phyloP scores from a whole-genome alignment of 1,140 invertebrate species.

The Tetragnatha versicolor region DNA sequence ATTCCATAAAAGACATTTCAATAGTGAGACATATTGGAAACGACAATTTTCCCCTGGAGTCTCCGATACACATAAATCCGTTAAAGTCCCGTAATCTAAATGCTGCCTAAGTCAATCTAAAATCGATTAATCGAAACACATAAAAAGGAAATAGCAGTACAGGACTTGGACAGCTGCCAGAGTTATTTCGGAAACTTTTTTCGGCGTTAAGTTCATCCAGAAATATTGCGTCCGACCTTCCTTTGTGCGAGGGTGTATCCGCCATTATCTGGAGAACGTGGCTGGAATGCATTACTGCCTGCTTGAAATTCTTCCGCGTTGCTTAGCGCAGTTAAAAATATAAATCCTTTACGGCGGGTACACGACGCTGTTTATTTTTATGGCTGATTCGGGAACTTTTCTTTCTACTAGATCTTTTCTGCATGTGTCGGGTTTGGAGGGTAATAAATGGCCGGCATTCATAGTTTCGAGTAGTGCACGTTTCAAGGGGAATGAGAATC shows the following conservation, averaged over 20 bases:
- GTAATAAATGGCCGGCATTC: no score
- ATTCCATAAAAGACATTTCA: no score
- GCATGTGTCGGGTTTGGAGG: background rate
- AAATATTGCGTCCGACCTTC: conserved; percentile 15
- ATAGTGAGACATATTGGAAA: background rate
- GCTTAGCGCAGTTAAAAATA: background rate
- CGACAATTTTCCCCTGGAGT: background rate
- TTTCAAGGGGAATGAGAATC: no score
- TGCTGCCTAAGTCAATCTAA: background rate
- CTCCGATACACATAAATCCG: background rate
- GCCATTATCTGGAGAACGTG: conserved; percentile 8
- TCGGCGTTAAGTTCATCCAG: background rate
- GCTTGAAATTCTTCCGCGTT: background rate
- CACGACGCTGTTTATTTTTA: conserved; percentile 15
- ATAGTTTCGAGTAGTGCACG: no score
- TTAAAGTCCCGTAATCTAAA: background rate
- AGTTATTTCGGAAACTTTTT: background rate
- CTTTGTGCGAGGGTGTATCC: conserved; percentile 7
- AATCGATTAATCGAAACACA: background rate
- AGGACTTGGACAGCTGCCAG: background rate
- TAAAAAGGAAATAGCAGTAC: background rate
- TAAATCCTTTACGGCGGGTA: conserved; percentile 20
- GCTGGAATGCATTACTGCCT: conserved; percentile 5
- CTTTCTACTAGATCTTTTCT: no score
- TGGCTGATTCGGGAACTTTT: background rate